These are phyloP conservation scores for Octopus bimaculoides DNA, from an alignment of 1,140 invertebrate genomes.

Conservation along the genomic window DNA sequence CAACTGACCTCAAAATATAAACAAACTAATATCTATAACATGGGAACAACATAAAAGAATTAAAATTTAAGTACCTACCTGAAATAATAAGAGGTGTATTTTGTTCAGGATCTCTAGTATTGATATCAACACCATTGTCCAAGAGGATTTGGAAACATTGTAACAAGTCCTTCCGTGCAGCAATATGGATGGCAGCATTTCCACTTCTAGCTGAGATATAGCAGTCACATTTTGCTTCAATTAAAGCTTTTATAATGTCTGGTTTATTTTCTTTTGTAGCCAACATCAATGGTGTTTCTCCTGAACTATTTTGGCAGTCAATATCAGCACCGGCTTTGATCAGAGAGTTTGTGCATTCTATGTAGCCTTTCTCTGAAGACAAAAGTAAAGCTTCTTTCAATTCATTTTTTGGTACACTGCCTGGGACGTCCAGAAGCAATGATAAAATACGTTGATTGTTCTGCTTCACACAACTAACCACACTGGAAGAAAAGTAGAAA, in stretches of 20 bases:
- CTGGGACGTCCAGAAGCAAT: conserved; percentile 18
- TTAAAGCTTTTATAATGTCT: conserved; percentile 24
- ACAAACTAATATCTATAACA: too few relatives aligned
- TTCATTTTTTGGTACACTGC: conserved; percentile 14
- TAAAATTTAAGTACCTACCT: conserved; percentile 17
- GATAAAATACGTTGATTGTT: conserved; percentile 26
- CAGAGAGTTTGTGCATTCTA: conserved; percentile 18
- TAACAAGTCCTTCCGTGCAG: conserved; percentile 33
- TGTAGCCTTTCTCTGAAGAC: conserved; percentile 19
- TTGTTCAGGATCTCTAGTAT: conserved; percentile 32
- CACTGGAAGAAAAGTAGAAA: conserved; percentile 21
- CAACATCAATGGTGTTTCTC: conserved; percentile 32
- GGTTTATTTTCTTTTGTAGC: conserved; percentile 27
- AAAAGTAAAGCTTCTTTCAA: conserved; percentile 15
- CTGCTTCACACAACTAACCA: conserved; percentile 24
- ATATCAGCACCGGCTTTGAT: conserved; percentile 13
- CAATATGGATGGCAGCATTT: conserved; percentile 42
- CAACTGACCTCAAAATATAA: too few relatives aligned
- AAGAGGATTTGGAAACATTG: conserved; percentile 38
- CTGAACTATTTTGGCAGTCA: conserved; percentile 18
- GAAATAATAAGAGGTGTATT: conserved; percentile 48
- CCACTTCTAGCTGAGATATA: conserved; percentile 24
- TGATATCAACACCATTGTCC: conserved; percentile 32
- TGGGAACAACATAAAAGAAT: too few relatives aligned
- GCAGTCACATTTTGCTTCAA: conserved; percentile 25